Evolutionary conservation across 1,140 invertebrate genomes (phyloP).

Genomic region (Lysiphlebus fabarum): DNA sequence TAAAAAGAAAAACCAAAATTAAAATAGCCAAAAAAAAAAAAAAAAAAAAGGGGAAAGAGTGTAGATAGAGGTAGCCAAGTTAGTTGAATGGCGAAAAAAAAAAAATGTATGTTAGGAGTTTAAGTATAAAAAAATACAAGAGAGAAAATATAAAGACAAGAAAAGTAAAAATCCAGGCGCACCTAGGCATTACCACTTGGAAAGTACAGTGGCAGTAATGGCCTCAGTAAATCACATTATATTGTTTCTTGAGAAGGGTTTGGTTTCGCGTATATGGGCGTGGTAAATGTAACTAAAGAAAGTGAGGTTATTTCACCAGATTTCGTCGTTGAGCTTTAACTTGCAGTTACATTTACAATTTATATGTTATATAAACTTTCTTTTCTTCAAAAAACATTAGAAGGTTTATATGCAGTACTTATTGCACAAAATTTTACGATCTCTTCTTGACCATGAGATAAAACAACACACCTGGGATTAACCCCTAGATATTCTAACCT

Average conservation of each 20-base stretch:
- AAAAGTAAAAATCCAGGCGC: neutral
- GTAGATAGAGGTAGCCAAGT: neutral
- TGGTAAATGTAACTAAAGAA: too few species aligned
- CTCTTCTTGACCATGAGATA: too few species aligned
- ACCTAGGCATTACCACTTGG: slow-evolving; percentile 19
- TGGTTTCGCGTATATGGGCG: slow-evolving; percentile 3
- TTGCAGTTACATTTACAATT: too few species aligned
- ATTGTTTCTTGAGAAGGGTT: slow-evolving; percentile 24
- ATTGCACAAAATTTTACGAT: too few species aligned
- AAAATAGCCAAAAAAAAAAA: neutral
- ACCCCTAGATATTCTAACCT: too few species aligned
- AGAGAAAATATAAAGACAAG: neutral
- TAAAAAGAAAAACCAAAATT: slow-evolving; percentile 1
- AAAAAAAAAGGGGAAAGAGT: neutral
- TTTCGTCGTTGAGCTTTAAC: too few species aligned
- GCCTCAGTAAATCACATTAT: slow-evolving; percentile 25
- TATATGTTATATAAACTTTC: too few species aligned
- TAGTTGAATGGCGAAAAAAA: neutral
- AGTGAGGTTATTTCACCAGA: too few species aligned
- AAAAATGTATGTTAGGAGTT: neutral
- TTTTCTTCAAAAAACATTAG: too few species aligned
- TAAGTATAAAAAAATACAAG: neutral
- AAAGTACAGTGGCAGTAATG: slow-evolving; percentile 25
- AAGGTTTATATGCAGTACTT: too few species aligned
- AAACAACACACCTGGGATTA: too few species aligned